These are phyloP conservation scores for Pygoscelis antarcticus DNA, from an alignment of 2,113 vertebrate species.

Conservation along the genomic window DNA sequence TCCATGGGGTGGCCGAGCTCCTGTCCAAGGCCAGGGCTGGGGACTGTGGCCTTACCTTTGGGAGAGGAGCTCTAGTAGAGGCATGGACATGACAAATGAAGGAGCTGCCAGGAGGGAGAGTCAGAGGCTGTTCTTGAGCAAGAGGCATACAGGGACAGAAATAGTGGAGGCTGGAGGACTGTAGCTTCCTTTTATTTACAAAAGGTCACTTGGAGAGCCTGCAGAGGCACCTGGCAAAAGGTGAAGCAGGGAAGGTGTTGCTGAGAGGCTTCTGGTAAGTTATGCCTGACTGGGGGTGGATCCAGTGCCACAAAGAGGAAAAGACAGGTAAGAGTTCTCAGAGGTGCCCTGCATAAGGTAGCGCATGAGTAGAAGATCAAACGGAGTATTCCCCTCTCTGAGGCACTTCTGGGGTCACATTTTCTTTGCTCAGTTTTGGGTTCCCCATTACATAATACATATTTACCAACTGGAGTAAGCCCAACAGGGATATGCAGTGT, in stretches of 20 bases:
- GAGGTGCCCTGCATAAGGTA: not conserved
- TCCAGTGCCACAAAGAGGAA: not conserved
- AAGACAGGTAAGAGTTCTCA: not conserved
- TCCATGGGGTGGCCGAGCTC: not conserved
- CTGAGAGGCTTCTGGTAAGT: not conserved
- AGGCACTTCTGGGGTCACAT: not conserved
- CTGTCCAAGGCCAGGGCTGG: not conserved
- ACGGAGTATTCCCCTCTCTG: not conserved
- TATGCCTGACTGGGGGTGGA: not conserved
- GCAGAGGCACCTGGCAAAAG: not conserved
- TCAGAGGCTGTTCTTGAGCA: too few species aligned
- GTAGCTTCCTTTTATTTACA: not conserved
- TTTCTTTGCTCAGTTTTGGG: not conserved
- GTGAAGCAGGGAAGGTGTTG: not conserved
- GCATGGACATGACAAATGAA: not conserved
- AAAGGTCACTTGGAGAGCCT: not conserved
- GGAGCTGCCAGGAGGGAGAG: not conserved
- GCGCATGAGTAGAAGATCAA: not conserved
- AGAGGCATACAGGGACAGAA: not conserved
- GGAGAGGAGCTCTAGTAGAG: not conserved
- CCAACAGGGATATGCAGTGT: not conserved
- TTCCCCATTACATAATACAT: not conserved
- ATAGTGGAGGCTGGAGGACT: not conserved
- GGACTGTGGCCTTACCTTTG: not conserved
- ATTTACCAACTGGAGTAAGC: not conserved